Base-by-base conservation (phyloP, 2,113 vertebrate genomes). In the Cyanocitta stelleri region DNA sequence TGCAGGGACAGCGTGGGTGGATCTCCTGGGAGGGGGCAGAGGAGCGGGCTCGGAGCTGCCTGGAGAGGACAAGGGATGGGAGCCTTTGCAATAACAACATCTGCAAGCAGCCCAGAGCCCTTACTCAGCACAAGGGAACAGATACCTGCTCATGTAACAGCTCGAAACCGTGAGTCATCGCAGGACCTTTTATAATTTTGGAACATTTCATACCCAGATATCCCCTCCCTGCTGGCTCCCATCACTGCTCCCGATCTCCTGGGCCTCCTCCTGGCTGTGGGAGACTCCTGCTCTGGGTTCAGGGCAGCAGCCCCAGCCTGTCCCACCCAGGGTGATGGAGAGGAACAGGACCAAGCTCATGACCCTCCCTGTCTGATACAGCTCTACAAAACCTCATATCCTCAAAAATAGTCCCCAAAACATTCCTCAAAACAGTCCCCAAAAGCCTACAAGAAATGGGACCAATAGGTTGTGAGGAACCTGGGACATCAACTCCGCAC, bases 91-190 rank as follows among this genome's bases (percentile, higher is more conserved):
- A 91, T 16, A 93, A 88, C 69, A 95, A 82, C 80, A 72, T 74
- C 85, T 93, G 85, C 76, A 88, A 62, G 59, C 72, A 4, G 46
- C 48, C 39, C 73, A 13, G 93, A 95, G 44, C 68, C 92, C 92
- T 96, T 84, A 90, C 83, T 96, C 95, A 97, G 95, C 95, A 94
- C 30, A 44, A 88, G 48, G 44, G 72, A 92, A 90, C 52, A 93
- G 93, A 92, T 90, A 91, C 90, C 85, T 88, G 88, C 76, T 93
- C 92, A 88, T 0, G 24, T 90, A 96, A 95, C 87, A 90, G 76
- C 95, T 95, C 22, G 87, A 94, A 96, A 97, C 93, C 52, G 0
- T 96, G 96, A 97, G 30, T 94, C 96, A 96, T 7, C 17, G 23
- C 72, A 78, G 52, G 13, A 59, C 80, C 90, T 96, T 81, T 76